Base-by-base conservation (phyloP, 2,888 invertebrate genomes). In the Drosophila melanosoma region DNA sequence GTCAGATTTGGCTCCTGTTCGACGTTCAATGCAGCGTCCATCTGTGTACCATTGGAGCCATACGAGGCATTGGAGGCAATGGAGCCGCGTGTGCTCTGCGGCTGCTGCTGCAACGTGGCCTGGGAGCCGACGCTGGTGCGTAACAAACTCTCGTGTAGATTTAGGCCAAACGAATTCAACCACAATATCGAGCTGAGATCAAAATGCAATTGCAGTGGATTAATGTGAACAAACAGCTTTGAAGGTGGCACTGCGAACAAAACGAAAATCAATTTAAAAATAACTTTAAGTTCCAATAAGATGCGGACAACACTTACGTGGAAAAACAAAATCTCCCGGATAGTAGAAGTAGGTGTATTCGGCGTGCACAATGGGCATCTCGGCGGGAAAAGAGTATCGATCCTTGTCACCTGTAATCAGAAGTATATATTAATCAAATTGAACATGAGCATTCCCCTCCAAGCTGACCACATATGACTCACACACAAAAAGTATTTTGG, bases 281-380 rank as follows among this genome's bases (percentile, higher is more conserved):
- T 26, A 8, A 15, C 11, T 12, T 12, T n/a, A 38, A 32, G 3
- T 1, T 48, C 32, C 1, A 23, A 2, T 12, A 0, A 10, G 5
- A 10, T 17, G 3, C 3, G 0, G 6, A n/a, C 11, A 20, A n/a
- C 1, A 89, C 95, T 95, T 94, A 98, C 98, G 94, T 90, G 98
- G 98, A 94, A 97, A 98, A 87, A 96, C 96, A 67, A 96, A 95
- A 90, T 98, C 97, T 52, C 97, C 97, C 0, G 99, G 98, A 92
- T 99, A 99, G 92, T 99, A 99, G 93, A 98, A 99, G 92, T 98
- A 97, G 1, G 98, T 98, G 81, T 98, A 97, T 92, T 99, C 99
- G 0, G 98, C 96, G 93, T 99, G 99, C n/a, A 99, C 92, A 35
- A 98, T 95, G 23, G 98, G 97, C 83, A 98, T 96, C 91, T 98